Conservation (phyloP, 2,888 invertebrate species). For the Adineta ricciae region DNA sequence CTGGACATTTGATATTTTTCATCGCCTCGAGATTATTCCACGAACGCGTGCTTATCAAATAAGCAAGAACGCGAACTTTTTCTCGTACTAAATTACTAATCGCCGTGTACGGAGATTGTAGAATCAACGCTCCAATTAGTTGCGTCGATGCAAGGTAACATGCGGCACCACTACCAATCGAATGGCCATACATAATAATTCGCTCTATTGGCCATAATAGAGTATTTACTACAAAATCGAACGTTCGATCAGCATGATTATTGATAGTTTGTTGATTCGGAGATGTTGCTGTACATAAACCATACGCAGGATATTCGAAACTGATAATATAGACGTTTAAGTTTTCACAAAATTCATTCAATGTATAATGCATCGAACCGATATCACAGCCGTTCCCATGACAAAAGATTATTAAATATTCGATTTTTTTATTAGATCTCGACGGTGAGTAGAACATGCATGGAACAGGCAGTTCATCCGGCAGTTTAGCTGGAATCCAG, state of each 20-base stretch:
- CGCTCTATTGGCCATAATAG: background rate
- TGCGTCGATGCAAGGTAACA: background rate
- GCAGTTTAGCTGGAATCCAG: background rate
- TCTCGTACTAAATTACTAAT: background rate
- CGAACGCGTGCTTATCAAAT: background rate
- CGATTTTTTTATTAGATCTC: background rate
- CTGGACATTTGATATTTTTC: background rate
- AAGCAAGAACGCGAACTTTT: background rate
- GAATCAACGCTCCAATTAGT: background rate
- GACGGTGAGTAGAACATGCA: background rate
- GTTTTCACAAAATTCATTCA: background rate
- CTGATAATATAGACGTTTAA: background rate
- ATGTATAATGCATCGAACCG: background rate
- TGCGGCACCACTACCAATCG: slow-evolving; percentile 4
- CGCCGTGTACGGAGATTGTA: background rate
- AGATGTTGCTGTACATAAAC: background rate
- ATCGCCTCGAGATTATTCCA: background rate
- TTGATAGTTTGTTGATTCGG: background rate
- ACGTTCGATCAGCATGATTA: background rate
- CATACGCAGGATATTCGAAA: slow-evolving; percentile 13
- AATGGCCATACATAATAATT: background rate
- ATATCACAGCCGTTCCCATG: slow-evolving; percentile 4
- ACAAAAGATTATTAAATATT: background rate
- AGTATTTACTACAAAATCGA: background rate
- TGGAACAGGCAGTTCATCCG: background rate